Conservation (phyloP, 2,113 vertebrate species). For the Lethenteron camtschaticum region DNA sequence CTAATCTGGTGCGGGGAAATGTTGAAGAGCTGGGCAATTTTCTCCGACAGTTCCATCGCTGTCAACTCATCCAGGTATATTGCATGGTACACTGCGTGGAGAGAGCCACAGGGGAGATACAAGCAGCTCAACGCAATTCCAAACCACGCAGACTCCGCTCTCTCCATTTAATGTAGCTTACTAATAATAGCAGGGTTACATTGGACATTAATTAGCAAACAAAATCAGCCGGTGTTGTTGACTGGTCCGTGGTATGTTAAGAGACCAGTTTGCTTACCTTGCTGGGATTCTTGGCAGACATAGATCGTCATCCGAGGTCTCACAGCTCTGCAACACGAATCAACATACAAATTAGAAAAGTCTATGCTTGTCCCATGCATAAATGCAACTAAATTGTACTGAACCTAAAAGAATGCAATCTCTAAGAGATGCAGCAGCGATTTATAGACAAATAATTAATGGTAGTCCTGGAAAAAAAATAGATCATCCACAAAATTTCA, state of each 20-base stretch:
- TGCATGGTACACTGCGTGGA: constrained; percentile 54
- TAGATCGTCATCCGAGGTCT: constrained; percentile 3
- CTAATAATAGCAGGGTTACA: background rate
- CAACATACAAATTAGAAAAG: too few species aligned
- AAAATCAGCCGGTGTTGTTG: background rate
- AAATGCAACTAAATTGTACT: too few species aligned
- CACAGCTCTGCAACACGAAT: background rate
- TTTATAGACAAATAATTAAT: too few species aligned
- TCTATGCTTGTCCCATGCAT: too few species aligned
- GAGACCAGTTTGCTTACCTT: background rate
- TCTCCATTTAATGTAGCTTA: background rate
- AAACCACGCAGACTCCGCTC: background rate
- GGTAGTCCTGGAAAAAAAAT: too few species aligned
- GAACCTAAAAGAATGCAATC: too few species aligned
- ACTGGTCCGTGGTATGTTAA: too few species aligned
- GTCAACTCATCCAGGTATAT: constrained; percentile 71
- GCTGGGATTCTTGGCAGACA: constrained; percentile 1
- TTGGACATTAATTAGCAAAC: background rate
- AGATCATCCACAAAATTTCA: too few species aligned
- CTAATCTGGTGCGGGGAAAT: constrained; percentile 56
- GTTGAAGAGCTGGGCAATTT: constrained; percentile 58
- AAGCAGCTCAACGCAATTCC: too few species aligned
- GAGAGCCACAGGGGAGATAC: background rate
- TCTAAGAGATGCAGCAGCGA: too few species aligned
- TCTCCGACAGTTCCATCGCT: constrained; percentile 49